Percentiles rank a stretch among this genome's conserved stretches.
Evolutionary conservation across 2,888 invertebrate genomes (phyloP).

Genomic region (Drosophila paramelanica): DNA sequence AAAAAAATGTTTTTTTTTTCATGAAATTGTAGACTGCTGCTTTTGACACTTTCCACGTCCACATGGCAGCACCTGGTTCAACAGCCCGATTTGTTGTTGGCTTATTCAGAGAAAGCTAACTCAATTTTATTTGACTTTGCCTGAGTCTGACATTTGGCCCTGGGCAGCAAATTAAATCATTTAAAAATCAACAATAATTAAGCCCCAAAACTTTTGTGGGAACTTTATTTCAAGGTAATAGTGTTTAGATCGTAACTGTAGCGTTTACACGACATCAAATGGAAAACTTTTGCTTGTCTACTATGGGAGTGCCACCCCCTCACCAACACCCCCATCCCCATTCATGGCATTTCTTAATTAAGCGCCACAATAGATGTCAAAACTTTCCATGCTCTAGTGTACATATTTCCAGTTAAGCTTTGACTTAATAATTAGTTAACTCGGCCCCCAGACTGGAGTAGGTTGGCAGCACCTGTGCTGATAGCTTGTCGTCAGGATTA

Average conservation of each 20-base stretch:
- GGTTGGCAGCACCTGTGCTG: slow-evolving; percentile 10
- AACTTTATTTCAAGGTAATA: slow-evolving; percentile 44
- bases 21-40: neutral
- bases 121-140: slow-evolving; percentile 31
- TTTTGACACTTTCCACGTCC: slow-evolving; percentile 9
- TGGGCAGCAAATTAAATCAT: slow-evolving; percentile 66
- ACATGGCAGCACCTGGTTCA: neutral
- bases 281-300: slow-evolving; percentile 56
- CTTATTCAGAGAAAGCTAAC: neutral
- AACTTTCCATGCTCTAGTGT: slow-evolving; percentile 51
- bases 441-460: slow-evolving; percentile 2
- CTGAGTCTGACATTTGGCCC: slow-evolving; percentile 62
- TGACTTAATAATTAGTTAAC: slow-evolving; percentile 56
- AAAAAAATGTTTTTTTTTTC: neutral
- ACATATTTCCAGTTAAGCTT: slow-evolving; percentile 20
- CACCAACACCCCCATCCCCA: neutral
- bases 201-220: slow-evolving; percentile 59
- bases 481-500: slow-evolving; percentile 24
- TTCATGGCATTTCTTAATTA: slow-evolving; percentile 49
- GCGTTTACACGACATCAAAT: slow-evolving; percentile 76
- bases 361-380: slow-evolving; percentile 51
- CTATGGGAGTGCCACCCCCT: neutral
- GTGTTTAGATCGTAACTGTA: slow-evolving; percentile 58
- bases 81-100: neutral
- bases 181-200: slow-evolving; percentile 77